These are phyloP conservation scores for Epistrophe eligans DNA, from an alignment of 2,888 invertebrate species.

Conservation along the genomic window DNA sequence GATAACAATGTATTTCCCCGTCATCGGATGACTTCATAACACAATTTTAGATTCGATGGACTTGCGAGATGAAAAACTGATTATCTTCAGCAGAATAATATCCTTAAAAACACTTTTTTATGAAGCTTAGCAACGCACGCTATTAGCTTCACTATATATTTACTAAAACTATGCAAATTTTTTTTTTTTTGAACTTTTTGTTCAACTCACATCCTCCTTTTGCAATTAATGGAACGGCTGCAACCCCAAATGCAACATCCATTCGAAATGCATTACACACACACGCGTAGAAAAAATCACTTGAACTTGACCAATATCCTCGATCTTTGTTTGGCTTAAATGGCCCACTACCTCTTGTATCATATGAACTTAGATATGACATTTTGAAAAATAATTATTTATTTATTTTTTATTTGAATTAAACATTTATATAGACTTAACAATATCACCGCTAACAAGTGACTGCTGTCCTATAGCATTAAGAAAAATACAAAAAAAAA, in stretches of 20 bases:
- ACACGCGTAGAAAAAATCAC: slow-evolving; percentile 51
- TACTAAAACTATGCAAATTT: too few relatives aligned
- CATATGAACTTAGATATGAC: slow-evolving; percentile 57
- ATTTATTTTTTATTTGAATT: background rate
- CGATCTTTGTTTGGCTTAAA: slow-evolving; percentile 66
- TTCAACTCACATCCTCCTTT: slow-evolving; percentile 45
- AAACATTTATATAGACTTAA: slow-evolving; percentile 8
- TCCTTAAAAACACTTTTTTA: too few relatives aligned
- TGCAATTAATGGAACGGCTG: slow-evolving; percentile 9
- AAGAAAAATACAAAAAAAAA: background rate
- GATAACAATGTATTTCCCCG: too few relatives aligned
- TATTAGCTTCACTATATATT: too few relatives aligned
- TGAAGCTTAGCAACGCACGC: too few relatives aligned
- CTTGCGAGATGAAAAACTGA: too few relatives aligned
- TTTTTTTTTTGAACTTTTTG: too few relatives aligned
- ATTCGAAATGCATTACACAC: slow-evolving; percentile 53
- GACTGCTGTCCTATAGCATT: slow-evolving; percentile 23
- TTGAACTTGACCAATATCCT: slow-evolving; percentile 49
- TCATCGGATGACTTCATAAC: too few relatives aligned
- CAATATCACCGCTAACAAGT: slow-evolving; percentile 6
- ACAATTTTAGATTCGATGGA: too few relatives aligned
- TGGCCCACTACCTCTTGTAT: slow-evolving; percentile 23
- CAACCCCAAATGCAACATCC: slow-evolving; percentile 45
- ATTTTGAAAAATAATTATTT: slow-evolving; percentile 15
- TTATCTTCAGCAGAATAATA: too few relatives aligned